Base-by-base conservation (phyloP, 1,140 invertebrate species). In the Magallana ariakensis region DNA sequence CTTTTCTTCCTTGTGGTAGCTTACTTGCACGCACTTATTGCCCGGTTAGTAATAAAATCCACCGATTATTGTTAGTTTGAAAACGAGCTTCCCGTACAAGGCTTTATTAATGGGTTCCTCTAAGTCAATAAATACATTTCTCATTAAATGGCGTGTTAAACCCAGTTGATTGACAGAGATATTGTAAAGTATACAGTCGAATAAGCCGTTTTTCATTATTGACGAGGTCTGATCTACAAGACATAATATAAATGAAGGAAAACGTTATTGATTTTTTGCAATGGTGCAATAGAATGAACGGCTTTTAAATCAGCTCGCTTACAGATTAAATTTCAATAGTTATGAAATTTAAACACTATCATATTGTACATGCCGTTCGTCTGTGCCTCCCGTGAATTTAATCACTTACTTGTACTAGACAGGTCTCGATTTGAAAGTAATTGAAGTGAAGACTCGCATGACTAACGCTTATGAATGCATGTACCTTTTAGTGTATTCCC, bases 311-410 rank as follows among this genome's bases (percentile, higher is more conserved):
- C 66, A 26, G 22, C 66, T 70, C 66, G 19, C 33, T 70, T 70
- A 70, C 66, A 70, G 66, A 70, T 70, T 70, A 26, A 26, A 70
- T 70, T 70, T 22, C 66, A 70, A 70, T 70, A 70, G 19, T 70
- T 70, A 70, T 70, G 66, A 70, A 70, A 70, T 70, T 70, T 70
- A 70, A 70, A 70, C 66, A 70, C 66, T 19, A 70, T 33, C 33
- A 33, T 70, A 70, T 70, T 70, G 66, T 70, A 26, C 66, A 26
- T 11, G 22, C 22, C 8, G 66, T 70, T 33, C 66, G 22, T 26
- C 33, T 70, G 33, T 70, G 66, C 22, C 11, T 26, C 22, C 22
- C 22, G 15, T 70, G 62, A 70, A 26, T 70, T 70, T 70, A 70
- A 70, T 70, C 19, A 26, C 13, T 19, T 11, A 70, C 22, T 70